A percentile compares a stretch with the other conserved stretches of the same genome.
These are phyloP conservation scores for Drosophila kanekoi DNA, from an alignment of 2,888 invertebrate genomes.

Conservation along the genomic window DNA sequence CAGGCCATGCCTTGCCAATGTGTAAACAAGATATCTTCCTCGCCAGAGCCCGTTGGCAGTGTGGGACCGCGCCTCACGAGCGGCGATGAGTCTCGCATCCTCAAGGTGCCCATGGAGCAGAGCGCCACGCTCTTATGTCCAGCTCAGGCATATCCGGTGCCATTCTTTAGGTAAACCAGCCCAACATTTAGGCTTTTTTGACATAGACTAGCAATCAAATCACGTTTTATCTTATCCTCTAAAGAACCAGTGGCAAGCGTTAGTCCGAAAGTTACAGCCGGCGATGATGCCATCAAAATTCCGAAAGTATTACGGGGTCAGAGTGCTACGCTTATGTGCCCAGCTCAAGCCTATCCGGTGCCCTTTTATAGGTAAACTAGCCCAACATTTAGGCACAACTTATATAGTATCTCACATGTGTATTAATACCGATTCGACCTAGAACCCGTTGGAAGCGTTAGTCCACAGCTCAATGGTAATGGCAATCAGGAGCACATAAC, in stretches of 20 bases:
- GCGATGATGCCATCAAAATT: conserved; percentile 86
- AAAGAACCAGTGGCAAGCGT: conserved; percentile 86
- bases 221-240: conserved; percentile 2
- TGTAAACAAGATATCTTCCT: background rate
- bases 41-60: conserved; percentile 86
- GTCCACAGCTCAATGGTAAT: conserved; percentile 88
- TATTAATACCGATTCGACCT: conserved; percentile 12
- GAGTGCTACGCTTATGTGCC: conserved; percentile 89
- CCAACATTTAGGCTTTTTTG: conserved; percentile 52
- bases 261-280: conserved; percentile 88
- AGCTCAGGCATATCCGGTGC: conserved; percentile 89
- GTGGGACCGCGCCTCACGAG: conserved; percentile 89
- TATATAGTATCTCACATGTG: too few species aligned
- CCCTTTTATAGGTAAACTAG: conserved; percentile 88
- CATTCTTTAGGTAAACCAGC: conserved; percentile 89
- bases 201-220: background rate
- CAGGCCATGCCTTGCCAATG: background rate
- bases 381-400: conserved; percentile 62
- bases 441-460: conserved; percentile 87
- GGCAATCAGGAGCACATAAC: conserved; percentile 87
- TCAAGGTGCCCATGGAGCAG: conserved; percentile 84
- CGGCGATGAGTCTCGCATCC: conserved; percentile 87
- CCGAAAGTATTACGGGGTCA: conserved; percentile 84
- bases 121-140: conserved; percentile 88
- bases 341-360: conserved; percentile 91